These are phyloP conservation scores for Prinia subflava DNA, from an alignment of 2,113 vertebrate genomes.

Conservation along the genomic window DNA sequence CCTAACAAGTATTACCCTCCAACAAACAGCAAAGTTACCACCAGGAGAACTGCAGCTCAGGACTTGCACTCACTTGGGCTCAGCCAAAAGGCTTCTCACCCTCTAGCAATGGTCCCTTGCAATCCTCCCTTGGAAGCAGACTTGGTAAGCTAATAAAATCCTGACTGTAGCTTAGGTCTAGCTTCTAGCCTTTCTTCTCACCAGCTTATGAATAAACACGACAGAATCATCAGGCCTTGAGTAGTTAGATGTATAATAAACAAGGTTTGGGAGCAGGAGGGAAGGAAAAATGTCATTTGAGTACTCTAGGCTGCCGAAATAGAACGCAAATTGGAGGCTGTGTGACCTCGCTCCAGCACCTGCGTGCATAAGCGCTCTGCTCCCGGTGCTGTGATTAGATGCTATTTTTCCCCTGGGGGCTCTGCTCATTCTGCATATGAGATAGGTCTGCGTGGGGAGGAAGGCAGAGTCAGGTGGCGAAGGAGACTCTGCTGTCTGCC, in stretches of 20 bases:
- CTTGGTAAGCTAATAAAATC: background rate
- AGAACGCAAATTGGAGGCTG: slow-evolving; percentile 40
- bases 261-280: background rate
- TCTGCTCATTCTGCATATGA: slow-evolving; percentile 5
- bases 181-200: background rate
- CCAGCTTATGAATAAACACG: slow-evolving; percentile 21
- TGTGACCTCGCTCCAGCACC: slow-evolving; percentile 4
- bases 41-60: background rate
- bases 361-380: background rate
- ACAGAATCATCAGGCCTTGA: background rate
- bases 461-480: background rate
- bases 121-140: background rate
- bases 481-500: background rate
- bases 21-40: background rate
- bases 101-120: background rate
- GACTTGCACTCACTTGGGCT: background rate
- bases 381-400: slow-evolving; percentile 22
- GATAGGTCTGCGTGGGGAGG: background rate
- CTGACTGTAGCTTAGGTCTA: background rate
- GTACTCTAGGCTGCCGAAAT: slow-evolving; percentile 46
- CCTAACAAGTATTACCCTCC: background rate
- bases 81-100: background rate
- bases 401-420: slow-evolving; percentile 31
- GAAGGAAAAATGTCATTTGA: slow-evolving; percentile 15
- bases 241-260: background rate